Evolutionary conservation across 2,888 invertebrate species (phyloP).

Genomic region (Ctenicera cuprea): DNA sequence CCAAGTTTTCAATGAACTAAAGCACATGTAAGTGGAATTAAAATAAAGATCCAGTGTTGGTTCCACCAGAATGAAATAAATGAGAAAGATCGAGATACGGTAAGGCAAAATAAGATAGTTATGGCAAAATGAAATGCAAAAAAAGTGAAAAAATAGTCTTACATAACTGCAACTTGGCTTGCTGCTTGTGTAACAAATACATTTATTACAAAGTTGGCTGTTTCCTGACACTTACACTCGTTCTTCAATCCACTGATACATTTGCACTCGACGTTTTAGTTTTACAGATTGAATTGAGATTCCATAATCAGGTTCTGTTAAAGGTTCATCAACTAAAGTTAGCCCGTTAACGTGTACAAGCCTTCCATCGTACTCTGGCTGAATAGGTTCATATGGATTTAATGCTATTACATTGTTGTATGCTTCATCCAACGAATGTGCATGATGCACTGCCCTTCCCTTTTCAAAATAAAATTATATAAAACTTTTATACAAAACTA

Average conservation of each 20-base stretch:
- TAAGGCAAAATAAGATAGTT: no score
- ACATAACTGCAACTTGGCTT: no score
- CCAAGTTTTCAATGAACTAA: no score
- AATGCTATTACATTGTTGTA: conserved; percentile 77
- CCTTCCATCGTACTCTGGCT: conserved; percentile 81
- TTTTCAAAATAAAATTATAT: conserved; percentile 62
- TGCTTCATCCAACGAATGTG: conserved; percentile 87
- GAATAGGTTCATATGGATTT: conserved; percentile 71
- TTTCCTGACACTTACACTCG: conserved; percentile 72
- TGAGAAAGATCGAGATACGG: no score
- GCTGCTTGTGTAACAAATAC: no score
- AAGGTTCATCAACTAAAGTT: conserved; percentile 84
- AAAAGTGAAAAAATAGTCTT: no score
- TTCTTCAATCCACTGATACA: conserved; percentile 96
- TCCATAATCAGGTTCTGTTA: conserved; percentile 91
- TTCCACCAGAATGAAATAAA: no score
- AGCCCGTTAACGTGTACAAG: conserved; percentile 87
- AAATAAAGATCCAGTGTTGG: no score
- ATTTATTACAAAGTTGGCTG: no score
- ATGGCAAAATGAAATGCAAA: no score
- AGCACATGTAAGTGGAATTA: no score
- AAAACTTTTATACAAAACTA: background rate
- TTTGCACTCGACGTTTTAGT: conserved; percentile 89
- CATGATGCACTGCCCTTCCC: conserved; percentile 88
- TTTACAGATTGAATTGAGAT: conserved; percentile 90